Conservation (phyloP, 2,113 vertebrate species). For the Gymnobelideus leadbeateri region DNA sequence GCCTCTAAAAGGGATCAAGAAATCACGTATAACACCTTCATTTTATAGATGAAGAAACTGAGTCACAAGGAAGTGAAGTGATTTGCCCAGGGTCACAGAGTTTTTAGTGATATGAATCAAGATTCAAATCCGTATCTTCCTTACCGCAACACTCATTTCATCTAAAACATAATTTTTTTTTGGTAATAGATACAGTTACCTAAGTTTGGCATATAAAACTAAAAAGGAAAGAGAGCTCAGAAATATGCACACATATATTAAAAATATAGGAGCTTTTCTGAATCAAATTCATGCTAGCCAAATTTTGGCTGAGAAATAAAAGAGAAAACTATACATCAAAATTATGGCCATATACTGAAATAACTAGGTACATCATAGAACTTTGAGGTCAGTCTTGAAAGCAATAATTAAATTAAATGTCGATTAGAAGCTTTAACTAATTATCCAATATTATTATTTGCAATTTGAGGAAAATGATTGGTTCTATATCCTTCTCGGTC, state of each 20-base stretch:
- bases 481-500: background rate
- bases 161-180: slow-evolving; percentile 12
- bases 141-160: background rate
- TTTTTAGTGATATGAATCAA: background rate
- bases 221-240: slow-evolving; percentile 17
- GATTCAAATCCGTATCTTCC: slow-evolving; percentile 26
- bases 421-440: background rate
- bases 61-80: too few relatives aligned
- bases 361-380: background rate
- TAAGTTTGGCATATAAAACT: slow-evolving; percentile 18
- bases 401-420: slow-evolving; percentile 21
- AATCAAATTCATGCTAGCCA: slow-evolving; percentile 24
- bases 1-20: too few relatives aligned
- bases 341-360: background rate
- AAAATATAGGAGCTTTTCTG: slow-evolving; percentile 10
- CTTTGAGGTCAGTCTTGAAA: background rate
- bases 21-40: too few relatives aligned
- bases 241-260: slow-evolving; percentile 1
- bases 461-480: background rate
- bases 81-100: too few relatives aligned
- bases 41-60: too few relatives aligned
- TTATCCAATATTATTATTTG: background rate
- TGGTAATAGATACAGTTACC: slow-evolving; percentile 25
- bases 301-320: slow-evolving; percentile 16
- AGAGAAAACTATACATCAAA: slow-evolving; percentile 66